phyloP scores from a whole-genome alignment of 2,888 invertebrate genomes.

The Acleris sparsana region DNA sequence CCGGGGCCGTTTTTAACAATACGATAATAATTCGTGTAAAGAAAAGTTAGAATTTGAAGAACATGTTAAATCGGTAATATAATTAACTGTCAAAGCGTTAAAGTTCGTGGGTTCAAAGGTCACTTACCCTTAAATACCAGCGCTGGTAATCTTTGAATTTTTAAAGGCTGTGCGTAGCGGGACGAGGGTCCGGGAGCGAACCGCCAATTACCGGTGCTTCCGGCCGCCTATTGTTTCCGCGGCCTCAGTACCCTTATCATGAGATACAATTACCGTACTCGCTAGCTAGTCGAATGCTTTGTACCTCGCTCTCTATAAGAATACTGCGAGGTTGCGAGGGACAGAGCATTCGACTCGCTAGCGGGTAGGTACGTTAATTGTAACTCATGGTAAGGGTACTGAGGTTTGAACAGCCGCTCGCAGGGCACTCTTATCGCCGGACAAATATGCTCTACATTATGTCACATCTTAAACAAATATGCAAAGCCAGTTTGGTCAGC shows the following conservation, averaged over 20 bases:
- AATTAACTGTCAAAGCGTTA: background rate
- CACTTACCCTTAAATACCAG: constrained; percentile 9
- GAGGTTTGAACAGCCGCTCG: background rate
- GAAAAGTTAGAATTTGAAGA: no score
- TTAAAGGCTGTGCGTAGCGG: constrained; percentile 37
- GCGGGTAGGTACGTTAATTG: no score
- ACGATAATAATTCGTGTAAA: no score
- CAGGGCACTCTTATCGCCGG: background rate
- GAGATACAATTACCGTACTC: no score
- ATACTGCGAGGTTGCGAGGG: no score
- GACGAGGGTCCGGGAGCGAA: constrained; percentile 49
- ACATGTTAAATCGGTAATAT: background rate
- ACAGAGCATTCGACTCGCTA: no score
- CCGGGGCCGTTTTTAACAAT: no score
- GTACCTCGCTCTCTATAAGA: no score
- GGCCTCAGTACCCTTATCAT: constrained; percentile 30
- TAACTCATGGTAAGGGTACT: constrained; percentile 4
- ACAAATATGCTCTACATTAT: constrained; percentile 13
- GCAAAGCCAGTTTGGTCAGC: no score
- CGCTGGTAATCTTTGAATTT: constrained; percentile 31
- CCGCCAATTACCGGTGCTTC: constrained; percentile 61
- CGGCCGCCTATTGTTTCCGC: constrained; percentile 48
- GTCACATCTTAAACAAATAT: background rate
- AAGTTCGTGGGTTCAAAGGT: constrained; percentile 14
- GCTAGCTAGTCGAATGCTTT: no score